Base-by-base conservation (phyloP, 2,888 invertebrate species). In the Drosophila meridiana region DNA sequence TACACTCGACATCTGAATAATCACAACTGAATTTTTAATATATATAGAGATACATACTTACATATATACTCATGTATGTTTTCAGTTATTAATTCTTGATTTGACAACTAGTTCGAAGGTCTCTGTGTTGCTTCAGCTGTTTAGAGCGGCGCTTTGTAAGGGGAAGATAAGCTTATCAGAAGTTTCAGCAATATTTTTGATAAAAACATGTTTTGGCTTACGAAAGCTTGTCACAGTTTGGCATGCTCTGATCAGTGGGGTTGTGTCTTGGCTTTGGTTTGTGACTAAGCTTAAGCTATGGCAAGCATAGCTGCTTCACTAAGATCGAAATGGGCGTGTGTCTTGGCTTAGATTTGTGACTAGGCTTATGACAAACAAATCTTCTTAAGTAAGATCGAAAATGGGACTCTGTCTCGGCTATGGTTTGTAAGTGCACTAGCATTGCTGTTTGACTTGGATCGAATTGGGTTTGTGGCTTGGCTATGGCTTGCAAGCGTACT, bases 241-340 rank as follows among this genome's bases (percentile, higher is more conserved):
- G 55, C 14, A 8, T 2, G 36, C 14, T 43, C 20, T 43, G 57
- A 60, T 75, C 60, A 20, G 9, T n/a, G 57, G 60, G 60, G 8
- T 48, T 0, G 52, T 47, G 30, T 45, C 59, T 56, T 56, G 11
- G 68, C 45, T 60, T 2, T 14, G 13, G 28, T 20, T 40, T 9
- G 20, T 28, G 55, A 5, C 4, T 20, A 4, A n/a, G n/a, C 34
- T 42, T 14, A 28, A 28, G 20, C n/a, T 9, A 1, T 48, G 13
- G 36, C 11, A 45, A 26, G 9, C 42, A 13, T 30, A 40, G 30
- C n/a, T 14, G n/a, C 38, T 5, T 32, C 32, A n/a, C n/a, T 1
- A 2, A 14, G 32, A 20, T 50, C 50, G 6, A n/a, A 9, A 2
- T 5, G 50, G n/a, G 30, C 0, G n/a, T 2, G 4, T 30, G n/a